Conservation (phyloP, 2,888 invertebrate species). For the Polietes domitor region DNA sequence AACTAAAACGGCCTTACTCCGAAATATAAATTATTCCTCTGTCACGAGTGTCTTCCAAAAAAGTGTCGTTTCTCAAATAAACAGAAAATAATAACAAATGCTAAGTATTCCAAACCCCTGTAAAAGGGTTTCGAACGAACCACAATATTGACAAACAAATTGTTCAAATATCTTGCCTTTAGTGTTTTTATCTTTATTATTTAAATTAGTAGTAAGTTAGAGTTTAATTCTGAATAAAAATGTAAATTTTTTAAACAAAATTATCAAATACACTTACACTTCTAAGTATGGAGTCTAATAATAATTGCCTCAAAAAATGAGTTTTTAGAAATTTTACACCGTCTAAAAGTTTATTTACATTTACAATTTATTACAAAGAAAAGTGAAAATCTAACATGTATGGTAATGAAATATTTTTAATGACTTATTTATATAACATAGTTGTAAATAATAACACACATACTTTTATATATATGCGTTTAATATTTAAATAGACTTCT, state of each 20-base stretch:
- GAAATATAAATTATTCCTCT: not conserved
- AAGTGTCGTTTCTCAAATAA: conserved; percentile 9
- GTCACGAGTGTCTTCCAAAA: conserved; percentile 2
- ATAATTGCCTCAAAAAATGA: not conserved
- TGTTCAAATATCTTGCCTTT: conserved; percentile 39
- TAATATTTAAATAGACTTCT: conserved; percentile 31
- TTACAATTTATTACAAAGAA: not conserved
- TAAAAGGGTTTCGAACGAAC: not conserved
- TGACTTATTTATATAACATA: conserved; percentile 51
- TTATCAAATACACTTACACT: conserved; percentile 3
- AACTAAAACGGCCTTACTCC: not conserved
- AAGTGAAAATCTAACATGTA: conserved; percentile 1
- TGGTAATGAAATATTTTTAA: conserved; percentile 33
- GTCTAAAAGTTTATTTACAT: not conserved
- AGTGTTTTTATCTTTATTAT: conserved; percentile 21
- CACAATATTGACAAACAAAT: conserved; percentile 1
- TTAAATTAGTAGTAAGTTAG: conserved; percentile 1
- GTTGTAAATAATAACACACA: conserved; percentile 56
- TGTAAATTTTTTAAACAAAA: conserved; percentile 33
- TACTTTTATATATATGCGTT: conserved; percentile 39
- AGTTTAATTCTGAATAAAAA: conserved; percentile 7
- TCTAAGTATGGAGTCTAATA: not conserved
- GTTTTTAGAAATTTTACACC: not conserved
- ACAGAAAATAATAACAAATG: not conserved
- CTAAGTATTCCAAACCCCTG: conserved; percentile 4